These are phyloP conservation scores for Psittacula echo DNA, from an alignment of 2,797 vertebrate species.

Conservation along the genomic window DNA sequence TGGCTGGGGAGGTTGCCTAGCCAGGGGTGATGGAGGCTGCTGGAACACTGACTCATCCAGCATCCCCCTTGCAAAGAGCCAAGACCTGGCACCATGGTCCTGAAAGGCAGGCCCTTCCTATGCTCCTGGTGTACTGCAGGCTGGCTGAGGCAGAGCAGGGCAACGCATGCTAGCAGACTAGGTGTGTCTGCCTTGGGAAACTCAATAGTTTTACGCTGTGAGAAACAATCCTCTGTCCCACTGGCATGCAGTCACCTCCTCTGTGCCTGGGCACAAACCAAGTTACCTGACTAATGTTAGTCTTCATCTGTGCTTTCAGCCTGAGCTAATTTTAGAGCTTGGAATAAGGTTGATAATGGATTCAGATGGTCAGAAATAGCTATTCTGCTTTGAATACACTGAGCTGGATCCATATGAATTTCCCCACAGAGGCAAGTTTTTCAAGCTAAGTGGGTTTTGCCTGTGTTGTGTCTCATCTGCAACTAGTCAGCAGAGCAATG, in stretches of 20 bases:
- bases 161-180: fast-evolving
- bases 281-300: conserved; percentile 14
- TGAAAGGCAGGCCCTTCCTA: not conserved
- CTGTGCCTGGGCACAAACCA: not conserved
- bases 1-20: not conserved
- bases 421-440: not conserved
- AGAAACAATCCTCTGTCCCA: not conserved
- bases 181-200: not conserved
- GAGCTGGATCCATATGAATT: not conserved
- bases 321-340: conserved; percentile 28
- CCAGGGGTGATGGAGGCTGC: not conserved
- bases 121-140: not conserved
- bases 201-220: not conserved
- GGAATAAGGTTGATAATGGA: not conserved
- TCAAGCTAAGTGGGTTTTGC: not conserved
- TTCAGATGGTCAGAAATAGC: conserved; percentile 3
- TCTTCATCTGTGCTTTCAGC: not conserved
- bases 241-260: not conserved
- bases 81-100: not conserved
- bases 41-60: not conserved
- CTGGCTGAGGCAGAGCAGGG: not conserved
- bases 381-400: not conserved
- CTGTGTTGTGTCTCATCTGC: not conserved
- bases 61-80: not conserved
- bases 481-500: not conserved